A percentile compares a stretch with the other conserved stretches of the same genome.
These are phyloP conservation scores for Drosophila testacea DNA, from an alignment of 2,888 invertebrate genomes.

Conservation along the genomic window DNA sequence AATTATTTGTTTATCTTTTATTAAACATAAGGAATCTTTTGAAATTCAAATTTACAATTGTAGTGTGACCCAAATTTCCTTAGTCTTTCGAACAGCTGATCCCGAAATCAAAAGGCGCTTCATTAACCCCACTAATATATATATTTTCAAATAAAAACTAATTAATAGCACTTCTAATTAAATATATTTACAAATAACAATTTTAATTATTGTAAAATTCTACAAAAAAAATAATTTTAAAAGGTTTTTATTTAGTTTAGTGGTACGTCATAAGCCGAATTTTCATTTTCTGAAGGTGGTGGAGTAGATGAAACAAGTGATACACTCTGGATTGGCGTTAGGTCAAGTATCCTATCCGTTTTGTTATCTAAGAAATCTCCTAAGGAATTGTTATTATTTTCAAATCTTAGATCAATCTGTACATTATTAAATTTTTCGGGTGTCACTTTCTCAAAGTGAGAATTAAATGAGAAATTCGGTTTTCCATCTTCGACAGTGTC, in stretches of 20 bases:
- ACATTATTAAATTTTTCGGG: not conserved
- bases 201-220: no score
- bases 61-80: no score
- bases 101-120: no score
- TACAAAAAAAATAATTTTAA: no score
- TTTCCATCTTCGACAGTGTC: not conserved
- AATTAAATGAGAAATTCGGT: not conserved
- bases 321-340: not conserved
- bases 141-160: no score
- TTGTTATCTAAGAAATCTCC: not conserved
- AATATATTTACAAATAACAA: no score
- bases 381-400: not conserved
- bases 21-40: no score
- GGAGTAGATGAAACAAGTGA: not conserved
- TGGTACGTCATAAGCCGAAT: conserved; percentile 20
- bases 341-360: not conserved
- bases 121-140: no score
- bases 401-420: conserved; percentile 11
- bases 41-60: no score
- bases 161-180: no score
- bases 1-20: not conserved
- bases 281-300: conserved; percentile 1
- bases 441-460: not conserved
- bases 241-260: conserved; percentile 8
- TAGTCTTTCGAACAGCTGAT: no score